Base-by-base conservation (phyloP, 2,888 invertebrate genomes). In the Tipula confusa region DNA sequence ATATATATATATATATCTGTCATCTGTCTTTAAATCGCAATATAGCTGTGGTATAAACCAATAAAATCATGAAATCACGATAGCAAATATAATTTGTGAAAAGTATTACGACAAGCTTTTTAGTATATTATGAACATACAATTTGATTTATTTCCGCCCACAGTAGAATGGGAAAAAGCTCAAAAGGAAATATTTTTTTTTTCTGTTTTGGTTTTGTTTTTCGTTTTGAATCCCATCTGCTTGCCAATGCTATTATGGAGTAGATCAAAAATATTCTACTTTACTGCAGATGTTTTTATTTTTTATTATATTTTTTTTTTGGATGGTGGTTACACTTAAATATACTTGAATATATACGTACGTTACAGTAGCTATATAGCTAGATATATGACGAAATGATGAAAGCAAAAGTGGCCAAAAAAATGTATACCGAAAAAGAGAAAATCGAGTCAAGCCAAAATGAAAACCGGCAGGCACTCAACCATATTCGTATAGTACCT, bases 281-380 rank as follows among this genome's bases (percentile, higher is more conserved):
- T 64, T 64, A 64, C 64, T 64, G 64, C 64, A 64, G 64, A 64
- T 64, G 64, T 64, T 64, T 64, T 64, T 64, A 64, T 64, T 64
- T 64, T 64, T 64, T 64, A 64, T 64, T 64, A 64, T 9, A 64
- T 64, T n/a, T n/a, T n/a, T n/a, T n/a, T n/a, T n/a, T 24, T 9
- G 18, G 64, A 7, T 24, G 24, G 24, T 64, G 64, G 7, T 18
- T 24, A 24, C 18, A 9, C 64, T 24, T 18, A 64, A 43, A 64
- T 24, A 15, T 33, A 0, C 24, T 18, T 48, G 24, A n/a, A 43
- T 36, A 11, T 43, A 43, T 15, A 43, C 64, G 11, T 13, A 38
- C 7, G 24, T 24, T 18, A 3, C 18, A 64, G 18, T 3, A 18
- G 7, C 64, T 18, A 64, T 64, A 64, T n/a, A n/a, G n/a, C n/a